These are phyloP conservation scores for Netelia virgata DNA, from an alignment of 2,888 invertebrate species.

Conservation along the genomic window DNA sequence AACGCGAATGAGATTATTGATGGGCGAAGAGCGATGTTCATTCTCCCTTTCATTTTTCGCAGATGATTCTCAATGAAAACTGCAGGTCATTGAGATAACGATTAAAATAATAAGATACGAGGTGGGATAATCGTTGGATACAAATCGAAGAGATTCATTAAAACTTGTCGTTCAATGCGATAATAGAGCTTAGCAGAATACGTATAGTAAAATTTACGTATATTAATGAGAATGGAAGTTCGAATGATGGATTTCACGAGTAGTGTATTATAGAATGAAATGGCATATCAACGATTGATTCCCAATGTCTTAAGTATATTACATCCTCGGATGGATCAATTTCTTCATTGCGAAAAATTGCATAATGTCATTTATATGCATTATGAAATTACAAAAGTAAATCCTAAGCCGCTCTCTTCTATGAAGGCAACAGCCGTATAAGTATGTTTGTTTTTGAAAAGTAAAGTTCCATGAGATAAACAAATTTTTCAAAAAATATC, in stretches of 20 bases:
- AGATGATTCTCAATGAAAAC: not conserved
- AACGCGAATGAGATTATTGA: conserved; percentile 24
- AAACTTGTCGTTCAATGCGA: conserved; percentile 53
- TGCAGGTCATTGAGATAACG: not conserved
- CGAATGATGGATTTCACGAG: conserved; percentile 42
- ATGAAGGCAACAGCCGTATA: not conserved
- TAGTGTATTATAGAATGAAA: conserved; percentile 45
- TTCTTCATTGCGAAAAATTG: conserved; percentile 41
- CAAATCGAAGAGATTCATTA: conserved; percentile 56
- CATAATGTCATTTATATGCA: conserved; percentile 16
- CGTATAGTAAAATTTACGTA: conserved; percentile 8
- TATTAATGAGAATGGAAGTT: conserved; percentile 51
- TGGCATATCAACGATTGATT: conserved; percentile 44
- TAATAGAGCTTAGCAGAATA: conserved; percentile 42
- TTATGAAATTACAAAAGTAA: conserved; percentile 66
- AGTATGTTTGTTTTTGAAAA: not conserved
- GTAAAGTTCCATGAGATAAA: not conserved
- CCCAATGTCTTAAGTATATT: conserved; percentile 1
- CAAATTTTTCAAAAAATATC: not conserved
- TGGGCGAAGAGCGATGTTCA: not conserved
- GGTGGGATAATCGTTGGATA: conserved; percentile 26
- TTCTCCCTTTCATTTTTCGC: not conserved
- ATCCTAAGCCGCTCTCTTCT: conserved; percentile 37
- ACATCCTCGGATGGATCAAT: conserved; percentile 22
- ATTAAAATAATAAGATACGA: conserved; percentile 5